Evolutionary conservation across 2,797 vertebrate genomes (phyloP).

Genomic region (Myoxocephalus aenaeus): DNA sequence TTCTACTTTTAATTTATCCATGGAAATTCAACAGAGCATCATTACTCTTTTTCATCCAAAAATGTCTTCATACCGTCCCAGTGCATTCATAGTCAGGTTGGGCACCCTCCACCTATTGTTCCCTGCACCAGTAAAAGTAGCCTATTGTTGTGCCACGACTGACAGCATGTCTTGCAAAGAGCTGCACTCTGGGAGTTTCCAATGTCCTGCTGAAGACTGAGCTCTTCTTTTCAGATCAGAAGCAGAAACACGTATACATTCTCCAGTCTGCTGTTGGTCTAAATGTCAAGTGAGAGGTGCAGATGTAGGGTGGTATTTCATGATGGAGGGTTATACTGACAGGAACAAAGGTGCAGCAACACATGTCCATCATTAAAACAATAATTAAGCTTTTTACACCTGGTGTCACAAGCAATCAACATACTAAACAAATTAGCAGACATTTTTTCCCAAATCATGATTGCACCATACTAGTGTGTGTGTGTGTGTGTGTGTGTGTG

Average conservation of each 20-base stretch:
- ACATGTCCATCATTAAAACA: conserved; percentile 21
- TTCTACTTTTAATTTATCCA: conserved; percentile 33
- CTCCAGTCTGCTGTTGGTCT: conserved; percentile 32
- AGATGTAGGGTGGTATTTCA: conserved; percentile 56
- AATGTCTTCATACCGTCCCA: not conserved
- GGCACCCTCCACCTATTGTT: not conserved
- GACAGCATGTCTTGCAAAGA: conserved; percentile 7
- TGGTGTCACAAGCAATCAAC: not conserved
- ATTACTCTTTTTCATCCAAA: conserved; percentile 11
- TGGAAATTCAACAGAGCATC: conserved; percentile 21
- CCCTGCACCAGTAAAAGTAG: not conserved
- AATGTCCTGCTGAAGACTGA: not conserved
- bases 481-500: not conserved
- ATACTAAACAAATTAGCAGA: not conserved
- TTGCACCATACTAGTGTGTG: not conserved
- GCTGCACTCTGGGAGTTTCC: conserved; percentile 6
- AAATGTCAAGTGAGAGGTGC: conserved; percentile 66
- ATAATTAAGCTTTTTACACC: conserved; percentile 5
- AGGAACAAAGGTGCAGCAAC: conserved; percentile 35
- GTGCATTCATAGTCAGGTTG: not conserved
- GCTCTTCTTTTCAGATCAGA: conserved; percentile 29
- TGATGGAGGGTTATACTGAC: conserved; percentile 41
- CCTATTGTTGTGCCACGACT: not conserved
- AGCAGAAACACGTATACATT: conserved; percentile 37
- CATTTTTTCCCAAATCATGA: conserved; percentile 3